Evolutionary conservation across 1,140 invertebrate genomes (phyloP).

Genomic region (Drosophila quadrilineata): DNA sequence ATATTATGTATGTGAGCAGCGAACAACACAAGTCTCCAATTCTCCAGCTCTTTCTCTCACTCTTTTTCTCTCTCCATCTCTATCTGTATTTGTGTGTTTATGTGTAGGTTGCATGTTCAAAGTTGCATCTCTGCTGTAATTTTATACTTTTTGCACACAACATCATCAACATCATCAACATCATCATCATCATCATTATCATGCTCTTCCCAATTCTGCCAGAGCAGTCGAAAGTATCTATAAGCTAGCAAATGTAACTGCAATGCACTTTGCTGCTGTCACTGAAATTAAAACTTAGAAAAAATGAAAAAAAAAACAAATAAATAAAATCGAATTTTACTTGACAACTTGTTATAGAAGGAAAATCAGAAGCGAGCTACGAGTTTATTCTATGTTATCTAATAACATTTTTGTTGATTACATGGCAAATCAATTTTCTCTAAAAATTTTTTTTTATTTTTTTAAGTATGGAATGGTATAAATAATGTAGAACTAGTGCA

Average conservation of each 20-base stretch:
- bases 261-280: constrained; percentile 34
- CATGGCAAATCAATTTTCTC: too few relatives aligned
- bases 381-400: too few relatives aligned
- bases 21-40: constrained; percentile 2
- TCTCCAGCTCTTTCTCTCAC: not conserved
- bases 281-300: constrained; percentile 29
- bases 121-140: constrained; percentile 53
- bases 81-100: not conserved
- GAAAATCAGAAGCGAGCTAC: too few relatives aligned
- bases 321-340: too few relatives aligned
- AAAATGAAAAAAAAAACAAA: too few relatives aligned
- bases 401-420: too few relatives aligned
- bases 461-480: too few relatives aligned
- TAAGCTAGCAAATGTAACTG: constrained; percentile 35
- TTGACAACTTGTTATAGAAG: constrained; percentile 17
- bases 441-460: too few relatives aligned
- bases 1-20: constrained; percentile 49
- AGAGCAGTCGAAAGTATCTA: constrained; percentile 23
- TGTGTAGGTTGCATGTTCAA: constrained; percentile 16
- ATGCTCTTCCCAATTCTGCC: not conserved
- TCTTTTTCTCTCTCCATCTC: not conserved
- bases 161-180: constrained; percentile 5
- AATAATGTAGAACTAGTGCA: too few relatives aligned
- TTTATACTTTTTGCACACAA: constrained; percentile 50
- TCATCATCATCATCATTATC: not conserved